Percentiles rank a stretch among this genome's conserved stretches.
Evolutionary conservation across 2,113 vertebrate species (phyloP).

Genomic region (Oryctolagus cuniculus): mOryCun1.1 NC_091447.1:35385501-35386000

Average conservation of each 20-base stretch:
- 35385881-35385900: too few relatives aligned
- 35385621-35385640: constrained; percentile 23
- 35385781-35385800: background rate
- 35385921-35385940: background rate
- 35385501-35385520: constrained; percentile 36
- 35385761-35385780: background rate
- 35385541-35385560: background rate
- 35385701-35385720: constrained; percentile 24
- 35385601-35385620: background rate
- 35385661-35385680: background rate
- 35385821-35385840: too few relatives aligned
- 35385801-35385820: too few relatives aligned
- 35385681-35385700: constrained; percentile 1
- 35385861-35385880: too few relatives aligned
- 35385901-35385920: too few relatives aligned
- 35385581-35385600: background rate
- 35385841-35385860: too few relatives aligned
- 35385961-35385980: background rate
- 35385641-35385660: background rate
- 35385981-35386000: background rate
- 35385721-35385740: background rate
- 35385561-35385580: background rate
- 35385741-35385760: background rate
- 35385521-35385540: constrained; percentile 12
- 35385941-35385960: background rate